Evolutionary conservation across 2,113 vertebrate species (phyloP), one percentile per base, ranked within the genome.

Genomic region (Microtus richardsoni): DNA sequence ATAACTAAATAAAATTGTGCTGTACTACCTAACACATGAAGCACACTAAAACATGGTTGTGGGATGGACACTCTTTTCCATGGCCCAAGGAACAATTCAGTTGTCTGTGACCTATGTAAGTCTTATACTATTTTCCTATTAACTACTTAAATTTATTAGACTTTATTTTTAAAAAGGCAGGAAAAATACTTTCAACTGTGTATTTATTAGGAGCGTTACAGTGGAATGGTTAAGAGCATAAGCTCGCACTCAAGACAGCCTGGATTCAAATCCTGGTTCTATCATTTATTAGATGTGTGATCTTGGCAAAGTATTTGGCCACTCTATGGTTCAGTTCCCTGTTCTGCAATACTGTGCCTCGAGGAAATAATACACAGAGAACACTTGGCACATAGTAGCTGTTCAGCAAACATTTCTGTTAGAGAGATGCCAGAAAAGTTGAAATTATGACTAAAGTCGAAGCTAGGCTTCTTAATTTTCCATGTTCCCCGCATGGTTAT

Each of bases 251-350:
- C 64, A 86, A 86, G 86, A 88, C 30, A 47, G 30, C n/a, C 44
- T 75, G n/a, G 36, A 88, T 84, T 94, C 60, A 91, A 95, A 97
- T 68, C 52, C 74, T 94, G 44, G 47, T 77, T 77, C 83, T 83
- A 60, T 54, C 60, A 88, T n/a, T 62, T 92, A 89, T 64, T n/a
- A 68, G 52, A 70, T 70, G 58, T 80, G 58, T 80, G 78, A 89
- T 71, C 54, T 28, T 85, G 91, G 47, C 30, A 60, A 94, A 91
- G 80, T 60, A 74, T 14, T 44, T 73, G 75, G 13, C 52, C 33
- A 75, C 83, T 91, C 71, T 83, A 8, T 77, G 41, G 30, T 41
- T 91, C 89, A 93, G 79, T 78, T 93, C 24, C 28, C 30, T 70
- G 26, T 60, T 85, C 39, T 85, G 44, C 84, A 95, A 77, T 91